Evolutionary conservation across 1,140 invertebrate genomes (phyloP).

Genomic region (Bicyclus anynana): DNA sequence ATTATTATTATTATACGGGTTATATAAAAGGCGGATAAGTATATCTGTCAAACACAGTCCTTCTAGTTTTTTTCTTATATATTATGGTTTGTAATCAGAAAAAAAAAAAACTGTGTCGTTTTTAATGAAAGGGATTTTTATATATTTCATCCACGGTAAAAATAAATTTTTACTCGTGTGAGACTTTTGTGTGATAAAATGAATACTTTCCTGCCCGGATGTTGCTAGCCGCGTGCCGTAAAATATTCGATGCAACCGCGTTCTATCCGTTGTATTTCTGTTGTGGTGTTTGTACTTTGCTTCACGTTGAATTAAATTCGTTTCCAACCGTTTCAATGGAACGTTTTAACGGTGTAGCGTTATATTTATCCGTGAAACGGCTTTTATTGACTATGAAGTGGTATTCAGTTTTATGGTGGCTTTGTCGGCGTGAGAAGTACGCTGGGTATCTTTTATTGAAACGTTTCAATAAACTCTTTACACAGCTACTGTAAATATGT

Average conservation of each 20-base stretch:
- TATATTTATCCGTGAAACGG: constrained; percentile 6
- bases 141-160: constrained; percentile 9
- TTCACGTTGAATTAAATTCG: constrained; percentile 4
- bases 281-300: constrained; percentile 8
- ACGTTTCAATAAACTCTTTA: too few relatives aligned
- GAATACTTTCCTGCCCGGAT: constrained; percentile 51
- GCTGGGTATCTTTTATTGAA: background rate
- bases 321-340: constrained; percentile 11
- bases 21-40: too few relatives aligned
- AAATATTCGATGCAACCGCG: constrained; percentile 19
- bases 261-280: constrained; percentile 16
- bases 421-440: background rate
- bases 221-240: constrained; percentile 14
- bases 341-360: constrained; percentile 12
- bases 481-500: too few relatives aligned
- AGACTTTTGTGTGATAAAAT: constrained; percentile 50
- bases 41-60: too few relatives aligned
- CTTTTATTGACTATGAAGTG: constrained; percentile 1
- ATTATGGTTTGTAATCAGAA: too few relatives aligned
- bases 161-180: constrained; percentile 38
- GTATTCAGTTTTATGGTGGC: background rate
- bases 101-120: too few relatives aligned
- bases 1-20: too few relatives aligned
- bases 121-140: background rate
- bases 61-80: too few relatives aligned